Evolutionary conservation across 1,140 invertebrate species (phyloP), one percentile per base, ranked within the genome.

Genomic region (Pentalonia nigronervosa): DNA sequence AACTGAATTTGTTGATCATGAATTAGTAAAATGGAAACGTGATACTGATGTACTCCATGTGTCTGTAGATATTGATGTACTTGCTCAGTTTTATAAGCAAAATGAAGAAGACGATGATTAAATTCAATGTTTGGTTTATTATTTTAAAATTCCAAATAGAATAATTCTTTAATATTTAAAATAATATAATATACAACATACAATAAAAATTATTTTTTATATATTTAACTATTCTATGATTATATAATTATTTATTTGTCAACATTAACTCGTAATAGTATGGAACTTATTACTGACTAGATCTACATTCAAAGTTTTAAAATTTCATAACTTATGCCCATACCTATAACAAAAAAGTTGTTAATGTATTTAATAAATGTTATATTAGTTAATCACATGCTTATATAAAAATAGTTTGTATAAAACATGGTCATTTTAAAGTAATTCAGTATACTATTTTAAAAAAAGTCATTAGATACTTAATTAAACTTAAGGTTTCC

Each of bases 1-100:
- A 4, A 98, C 97, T 1, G 99, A 99, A 96, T 99, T 99, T 95
- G 96, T 97, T 86, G 98, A 99, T 95, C 99, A 99, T 95, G 98
- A 98, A 95, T 96, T 99, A 90, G 96, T 99, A 1, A 97, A 97
- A 95, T 97, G 96, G 34, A 98, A 97, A 94, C 96, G 97, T 94
- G 97, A 96, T 92, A 95, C 96, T 30, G 98, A 99, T 95, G 97
- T 97, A 94, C 95, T 99, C 21, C 94, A 96, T 9, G 98, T 99
- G 95, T 98, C 98, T 17, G 96, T 98, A 76, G 97, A 98, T 94
- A 96, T 96, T 94, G 94, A 95, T 41, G 96, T 98, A 36, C 95
- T 99, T 45, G 25, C 56, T 84, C 91, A 93, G 25, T 93, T 93
- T 93, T 93, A 56, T 56, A 86, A 86, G 45, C 91, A 56, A 86